These are phyloP conservation scores for Platycercus adscitus DNA, from an alignment of 2,113 vertebrate genomes.

Conservation along the genomic window DNA sequence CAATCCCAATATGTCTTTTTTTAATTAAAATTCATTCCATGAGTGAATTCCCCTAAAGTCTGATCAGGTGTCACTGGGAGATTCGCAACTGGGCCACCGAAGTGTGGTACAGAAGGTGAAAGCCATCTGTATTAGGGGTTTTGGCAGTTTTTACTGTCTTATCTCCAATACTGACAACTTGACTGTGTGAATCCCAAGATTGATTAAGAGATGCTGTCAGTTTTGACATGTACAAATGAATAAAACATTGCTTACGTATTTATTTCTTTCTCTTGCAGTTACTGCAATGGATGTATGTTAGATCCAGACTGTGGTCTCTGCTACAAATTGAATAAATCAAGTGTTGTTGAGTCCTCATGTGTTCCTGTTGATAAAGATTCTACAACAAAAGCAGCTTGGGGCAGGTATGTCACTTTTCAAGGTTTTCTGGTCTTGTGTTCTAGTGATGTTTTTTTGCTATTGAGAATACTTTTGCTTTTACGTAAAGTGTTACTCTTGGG, in stretches of 20 bases:
- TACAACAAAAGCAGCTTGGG: constrained; percentile 90
- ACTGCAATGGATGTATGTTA: constrained; percentile 94
- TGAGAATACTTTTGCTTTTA: background rate
- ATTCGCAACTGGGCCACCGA: background rate
- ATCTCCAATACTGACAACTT: background rate
- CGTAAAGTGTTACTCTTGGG: background rate
- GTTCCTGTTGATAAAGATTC: constrained; percentile 86
- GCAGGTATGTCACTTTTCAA: constrained; percentile 83
- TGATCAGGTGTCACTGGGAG: background rate
- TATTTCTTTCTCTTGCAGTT: constrained; percentile 74
- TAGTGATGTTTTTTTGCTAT: background rate
- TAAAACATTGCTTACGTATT: background rate
- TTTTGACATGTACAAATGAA: background rate
- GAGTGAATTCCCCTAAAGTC: background rate
- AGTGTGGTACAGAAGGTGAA: background rate
- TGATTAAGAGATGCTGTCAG: background rate
- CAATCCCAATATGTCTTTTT: background rate
- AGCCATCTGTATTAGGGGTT: background rate
- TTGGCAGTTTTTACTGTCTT: background rate
- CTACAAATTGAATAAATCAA: constrained; percentile 89
- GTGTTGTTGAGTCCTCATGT: constrained; percentile 87
- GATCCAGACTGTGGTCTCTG: constrained; percentile 95
- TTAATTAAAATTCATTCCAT: background rate
- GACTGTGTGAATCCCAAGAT: background rate
- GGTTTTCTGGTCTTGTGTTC: background rate